phyloP scores from a whole-genome alignment of 2,113 vertebrate genomes.

The Martes martes region DNA sequence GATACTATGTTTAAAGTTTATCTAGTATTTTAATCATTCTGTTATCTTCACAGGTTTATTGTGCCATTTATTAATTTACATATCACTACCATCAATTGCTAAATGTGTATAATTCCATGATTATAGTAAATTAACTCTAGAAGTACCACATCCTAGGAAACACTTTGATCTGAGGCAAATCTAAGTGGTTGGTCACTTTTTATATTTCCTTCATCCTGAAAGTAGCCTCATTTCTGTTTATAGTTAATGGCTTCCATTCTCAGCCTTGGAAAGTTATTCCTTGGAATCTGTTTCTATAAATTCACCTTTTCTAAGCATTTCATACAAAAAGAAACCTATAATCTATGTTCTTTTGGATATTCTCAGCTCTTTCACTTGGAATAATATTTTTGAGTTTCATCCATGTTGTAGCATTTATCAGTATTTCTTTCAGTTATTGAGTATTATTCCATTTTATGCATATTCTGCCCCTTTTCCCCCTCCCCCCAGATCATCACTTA shows the following conservation, averaged over 20 bases:
- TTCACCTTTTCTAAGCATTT: not conserved
- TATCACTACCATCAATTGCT: not conserved
- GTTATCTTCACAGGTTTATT: not conserved
- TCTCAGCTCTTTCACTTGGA: not conserved
- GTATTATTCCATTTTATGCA: not conserved
- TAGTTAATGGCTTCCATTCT: not conserved
- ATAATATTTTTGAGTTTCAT: not conserved
- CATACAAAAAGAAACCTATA: not conserved
- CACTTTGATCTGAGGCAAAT: not conserved
- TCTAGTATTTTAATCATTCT: not conserved
- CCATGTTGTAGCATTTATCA: not conserved
- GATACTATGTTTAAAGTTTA: not conserved
- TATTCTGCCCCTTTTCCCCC: not conserved
- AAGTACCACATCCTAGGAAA: not conserved
- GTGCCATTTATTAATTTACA: not conserved
- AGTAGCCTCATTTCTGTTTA: not conserved
- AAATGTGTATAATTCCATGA: not conserved
- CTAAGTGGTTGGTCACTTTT: not conserved
- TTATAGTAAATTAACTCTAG: not conserved
- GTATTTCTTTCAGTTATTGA: not conserved
- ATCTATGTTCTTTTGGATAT: not conserved
- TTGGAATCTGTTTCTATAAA: not conserved
- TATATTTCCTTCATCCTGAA: not conserved
- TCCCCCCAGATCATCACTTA: not conserved
- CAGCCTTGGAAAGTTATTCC: not conserved